phyloP scores from a whole-genome alignment of 2,888 invertebrate genomes.

The Corbicula japonica region DNA sequence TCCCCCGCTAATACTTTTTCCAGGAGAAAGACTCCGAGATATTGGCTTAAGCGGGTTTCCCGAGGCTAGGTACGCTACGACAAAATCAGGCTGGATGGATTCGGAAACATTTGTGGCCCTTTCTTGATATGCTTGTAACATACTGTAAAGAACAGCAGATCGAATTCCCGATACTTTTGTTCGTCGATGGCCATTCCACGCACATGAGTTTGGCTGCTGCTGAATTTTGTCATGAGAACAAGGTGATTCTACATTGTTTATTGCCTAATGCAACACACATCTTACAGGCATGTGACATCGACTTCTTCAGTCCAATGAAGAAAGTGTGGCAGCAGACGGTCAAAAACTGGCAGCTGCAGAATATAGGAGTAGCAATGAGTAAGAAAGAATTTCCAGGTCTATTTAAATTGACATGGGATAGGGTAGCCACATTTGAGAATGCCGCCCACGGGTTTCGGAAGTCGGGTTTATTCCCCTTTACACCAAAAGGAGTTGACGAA shows the following conservation, averaged over 20 bases:
- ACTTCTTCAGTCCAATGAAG: slow-evolving; percentile 41
- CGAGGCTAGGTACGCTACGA: slow-evolving; percentile 34
- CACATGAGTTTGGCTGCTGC: slow-evolving; percentile 34
- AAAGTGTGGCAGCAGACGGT: slow-evolving; percentile 23
- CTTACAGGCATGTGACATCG: slow-evolving; percentile 47
- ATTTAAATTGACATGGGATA: slow-evolving; percentile 28
- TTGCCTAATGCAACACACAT: slow-evolving; percentile 50
- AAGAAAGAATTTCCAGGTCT: slow-evolving; percentile 31
- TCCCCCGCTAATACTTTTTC: slow-evolving; percentile 47
- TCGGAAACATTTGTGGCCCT: slow-evolving; percentile 33
- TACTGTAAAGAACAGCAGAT: slow-evolving; percentile 13
- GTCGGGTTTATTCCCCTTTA: slow-evolving; percentile 35
- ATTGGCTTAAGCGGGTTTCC: slow-evolving; percentile 38
- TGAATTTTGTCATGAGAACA: slow-evolving; percentile 29
- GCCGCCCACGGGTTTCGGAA: slow-evolving; percentile 32
- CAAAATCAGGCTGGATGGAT: slow-evolving; percentile 58
- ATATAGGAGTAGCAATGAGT: slow-evolving; percentile 24
- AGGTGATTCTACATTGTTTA: slow-evolving; percentile 50
- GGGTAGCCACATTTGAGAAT: slow-evolving; percentile 32
- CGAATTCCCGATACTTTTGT: slow-evolving; percentile 26
- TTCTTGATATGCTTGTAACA: slow-evolving; percentile 6
- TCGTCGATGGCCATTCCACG: slow-evolving; percentile 55
- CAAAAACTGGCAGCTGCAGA: slow-evolving; percentile 31
- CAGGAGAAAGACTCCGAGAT: slow-evolving; percentile 49
- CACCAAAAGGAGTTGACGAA: neutral